Base-by-base conservation (phyloP, 2,797 vertebrate genomes). In the Sphenopsis melanotis region DNA sequence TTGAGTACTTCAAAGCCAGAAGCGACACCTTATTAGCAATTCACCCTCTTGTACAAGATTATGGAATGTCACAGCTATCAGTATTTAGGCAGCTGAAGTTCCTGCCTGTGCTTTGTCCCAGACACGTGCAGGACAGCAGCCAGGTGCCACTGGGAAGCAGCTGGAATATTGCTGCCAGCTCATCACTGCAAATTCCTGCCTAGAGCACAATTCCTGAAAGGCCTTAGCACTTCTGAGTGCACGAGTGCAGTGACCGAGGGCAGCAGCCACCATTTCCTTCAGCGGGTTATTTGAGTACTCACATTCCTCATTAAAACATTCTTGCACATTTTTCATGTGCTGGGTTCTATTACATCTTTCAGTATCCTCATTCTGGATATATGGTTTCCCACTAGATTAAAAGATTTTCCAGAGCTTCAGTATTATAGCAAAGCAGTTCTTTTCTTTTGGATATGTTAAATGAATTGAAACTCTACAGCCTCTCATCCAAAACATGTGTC, bases 1-100 rank as follows among this genome's bases (percentile, higher is more conserved):
- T 16, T 6, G 37, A 83, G n/a, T 46, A 91, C 61, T 90, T 94
- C 92, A 93, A 95, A 94, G 87, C 3, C 47, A 89, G 44, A 70
- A 60, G 41, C 2, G 27, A 60, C 41, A 87, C 11, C 15, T 1
- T 12, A 63, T 82, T 37, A 91, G 46, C 53, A 60, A 57, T 68
- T 44, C 84, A 77, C 15, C 46, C 20, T 83, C 64, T 42, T 12
- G 34, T 80, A 83, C 15, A 53, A 61, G 82, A 57, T 11, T 4
- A 57, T 2, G 64, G 61, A 42, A 83, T 61, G 50, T 34, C 39
- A 60, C 39, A 29, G 53, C 36, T 81, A 61, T 32, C 69, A 34
- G 63, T 9, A 42, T 53, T 66, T 6, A 46, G 30, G 29, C 37
- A 13, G 42, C 49, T 1, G 1, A 34, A 19, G 65, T 1, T 52